phyloP scores from a whole-genome alignment of 2,888 invertebrate species.

The Diadegma fenestrale region DNA sequence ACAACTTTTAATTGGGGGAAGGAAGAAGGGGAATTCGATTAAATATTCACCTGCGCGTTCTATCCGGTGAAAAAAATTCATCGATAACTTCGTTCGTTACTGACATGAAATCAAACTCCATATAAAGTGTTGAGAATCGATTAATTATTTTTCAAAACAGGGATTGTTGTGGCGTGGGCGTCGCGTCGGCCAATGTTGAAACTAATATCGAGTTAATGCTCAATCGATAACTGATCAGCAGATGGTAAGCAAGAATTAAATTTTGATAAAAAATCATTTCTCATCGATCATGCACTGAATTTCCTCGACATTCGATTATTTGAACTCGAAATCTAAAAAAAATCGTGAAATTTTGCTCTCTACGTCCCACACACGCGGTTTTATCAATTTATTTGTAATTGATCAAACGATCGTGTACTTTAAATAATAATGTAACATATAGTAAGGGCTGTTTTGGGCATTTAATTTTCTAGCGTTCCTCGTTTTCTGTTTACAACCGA shows the following conservation, averaged over 20 bases:
- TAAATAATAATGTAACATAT: neutral
- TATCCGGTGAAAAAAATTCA: neutral
- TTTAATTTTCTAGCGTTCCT: neutral
- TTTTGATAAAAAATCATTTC: neutral
- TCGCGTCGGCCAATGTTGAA: neutral
- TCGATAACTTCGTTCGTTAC: neutral
- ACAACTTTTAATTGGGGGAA: neutral
- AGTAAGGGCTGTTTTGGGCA: neutral
- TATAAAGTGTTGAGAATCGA: neutral
- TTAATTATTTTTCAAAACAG: neutral
- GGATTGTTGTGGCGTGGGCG: neutral
- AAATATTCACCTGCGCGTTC: neutral
- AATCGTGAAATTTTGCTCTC: neutral
- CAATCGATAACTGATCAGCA: neutral
- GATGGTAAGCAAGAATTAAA: neutral
- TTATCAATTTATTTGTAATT: neutral
- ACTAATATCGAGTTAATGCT: neutral
- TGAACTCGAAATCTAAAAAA: neutral
- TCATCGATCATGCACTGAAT: neutral
- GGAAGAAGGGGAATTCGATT: neutral
- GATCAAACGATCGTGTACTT: neutral
- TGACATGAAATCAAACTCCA: neutral
- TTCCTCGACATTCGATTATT: neutral
- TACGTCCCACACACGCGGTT: neutral
- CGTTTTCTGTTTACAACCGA: neutral